Base-by-base conservation (phyloP, 2,113 vertebrate species). In the Clupea harengus region DNA sequence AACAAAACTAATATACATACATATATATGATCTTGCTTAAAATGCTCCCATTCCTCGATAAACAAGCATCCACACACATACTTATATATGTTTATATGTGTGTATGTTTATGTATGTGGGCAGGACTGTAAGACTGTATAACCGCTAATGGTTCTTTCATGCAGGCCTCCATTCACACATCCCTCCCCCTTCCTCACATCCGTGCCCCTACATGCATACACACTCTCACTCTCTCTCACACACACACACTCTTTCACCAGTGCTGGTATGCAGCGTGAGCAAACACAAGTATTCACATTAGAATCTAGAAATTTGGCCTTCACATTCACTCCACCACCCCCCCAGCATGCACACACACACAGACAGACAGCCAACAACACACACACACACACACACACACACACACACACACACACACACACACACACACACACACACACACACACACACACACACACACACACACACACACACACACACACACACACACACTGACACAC, bases 401-500 rank as follows among this genome's bases (percentile, higher is more conserved):
- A 60, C 75, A 32, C 20, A 54, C 80, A 44, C 80, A 52, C 44
- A 82, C 25, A 57, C 44, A 81, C 4, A 84, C 17, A 84, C 39
- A 15, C 4, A 45, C 20, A 22, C 4, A 32, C 7, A 28, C 4
- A 50, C 1, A 81, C 5, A 81, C 45, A 81, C 2, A 81, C 13
- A 81, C 81, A 20, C 75, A 54, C 75, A 81, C 78, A 60, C 75
- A 32, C 18, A 52, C 78, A 44, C 78, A 52, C 44, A 82, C 25
- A 57, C 44, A 81, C 3, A 82, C 17, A 82, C 45, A 20, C 49
- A 57, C 75, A 81, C 78, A 60, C 49, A 32, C 32, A 52, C 78
- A 44, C 84, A 52, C 13, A 82, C n/a, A 57, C 44, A 82, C 44
- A 47, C 80, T 82, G 10, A 28, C 81, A 86, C 50, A 60, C 44